Evolutionary conservation across 2,797 vertebrate species (phyloP), one percentile per base, ranked within the genome.

Genomic region (Orestias chungarensis): DNA sequence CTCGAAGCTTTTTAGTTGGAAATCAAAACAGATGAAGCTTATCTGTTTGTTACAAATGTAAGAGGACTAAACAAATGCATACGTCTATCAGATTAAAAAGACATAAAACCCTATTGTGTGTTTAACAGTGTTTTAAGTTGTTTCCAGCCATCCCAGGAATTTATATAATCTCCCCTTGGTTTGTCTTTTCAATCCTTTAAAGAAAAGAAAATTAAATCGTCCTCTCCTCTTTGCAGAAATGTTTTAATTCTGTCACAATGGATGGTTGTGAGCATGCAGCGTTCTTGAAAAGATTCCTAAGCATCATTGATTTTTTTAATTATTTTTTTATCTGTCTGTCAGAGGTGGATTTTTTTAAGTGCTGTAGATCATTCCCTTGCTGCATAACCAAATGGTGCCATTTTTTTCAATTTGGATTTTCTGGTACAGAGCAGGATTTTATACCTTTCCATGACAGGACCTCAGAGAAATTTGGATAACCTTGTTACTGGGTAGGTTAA

Each of bases 1-100:
- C 64, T 17, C 6, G 0, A n/a, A n/a, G n/a, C 50, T 68, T 75
- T 33, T 74, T 74, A 68, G 77, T 73, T 78, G 33, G 50, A 78
- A 81, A 81, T 70, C 57, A 44, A 59, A 31, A 75, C 40, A 68
- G 78, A 82, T 79, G 69, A 71, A 54, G 50, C 62, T 46, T 54
- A 80, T 81, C 64, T 66, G 75, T 78, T 78, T 75, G 80, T 74
- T 73, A 66, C 70, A 68, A 64, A 66, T 57, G 54, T 65, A 65
- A 62, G 59, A 64, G 67, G 64, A 42, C 78, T 75, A 75, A 80
- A 33, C 59, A 50, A 44, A 35, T 62, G 47, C 68, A 68, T 66
- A 38, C 9, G 43, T 75, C 64, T 43, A 27, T 17, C 70, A 66
- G 73, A 12, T 81, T 75, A 83, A 61, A 76, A 6, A 35, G 44